phyloP scores from a whole-genome alignment of 2,888 invertebrate species.

The Dryobotodes eremita region DNA sequence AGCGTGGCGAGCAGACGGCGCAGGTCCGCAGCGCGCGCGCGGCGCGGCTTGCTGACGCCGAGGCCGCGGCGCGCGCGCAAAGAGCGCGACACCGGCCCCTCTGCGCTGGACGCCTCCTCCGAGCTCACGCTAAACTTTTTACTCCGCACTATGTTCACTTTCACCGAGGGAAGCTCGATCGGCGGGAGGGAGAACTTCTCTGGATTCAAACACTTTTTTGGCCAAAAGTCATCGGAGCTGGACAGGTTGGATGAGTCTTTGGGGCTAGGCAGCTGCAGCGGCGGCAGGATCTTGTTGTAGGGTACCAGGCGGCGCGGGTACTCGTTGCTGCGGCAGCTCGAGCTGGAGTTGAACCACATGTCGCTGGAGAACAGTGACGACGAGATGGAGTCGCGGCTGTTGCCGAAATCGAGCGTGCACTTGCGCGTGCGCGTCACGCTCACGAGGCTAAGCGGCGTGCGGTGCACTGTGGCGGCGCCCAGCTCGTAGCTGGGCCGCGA shows the following conservation, averaged over 20 bases:
- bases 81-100: slow-evolving; percentile 31
- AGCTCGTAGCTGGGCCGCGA: slow-evolving; percentile 70
- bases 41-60: slow-evolving; percentile 72
- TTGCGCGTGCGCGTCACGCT: slow-evolving; percentile 65
- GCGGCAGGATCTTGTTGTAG: slow-evolving; percentile 80
- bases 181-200: slow-evolving; percentile 78
- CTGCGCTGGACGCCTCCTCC: slow-evolving; percentile 39
- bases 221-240: slow-evolving; percentile 79
- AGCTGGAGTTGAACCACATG: slow-evolving; percentile 78
- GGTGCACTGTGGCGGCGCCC: slow-evolving; percentile 74
- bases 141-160: slow-evolving; percentile 57
- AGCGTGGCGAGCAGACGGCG: slow-evolving; percentile 80
- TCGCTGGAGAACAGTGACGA: slow-evolving; percentile 81
- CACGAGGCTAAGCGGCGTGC: slow-evolving; percentile 70
- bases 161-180: slow-evolving; percentile 71
- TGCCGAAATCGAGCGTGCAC: slow-evolving; percentile 69
- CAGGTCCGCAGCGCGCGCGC: slow-evolving; percentile 75
- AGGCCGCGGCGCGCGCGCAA: slow-evolving; percentile 61
- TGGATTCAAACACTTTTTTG: slow-evolving; percentile 72
- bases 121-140: slow-evolving; percentile 62
- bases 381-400: slow-evolving; percentile 74
- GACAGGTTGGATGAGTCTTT: slow-evolving; percentile 68
- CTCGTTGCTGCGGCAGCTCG: slow-evolving; percentile 71
- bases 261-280: slow-evolving; percentile 79
- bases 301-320: slow-evolving; percentile 75